A percentile compares a stretch with the other conserved stretches of the same genome.
phyloP scores from a whole-genome alignment of 2,113 vertebrate species.

The Haemorhous mexicanus region DNA sequence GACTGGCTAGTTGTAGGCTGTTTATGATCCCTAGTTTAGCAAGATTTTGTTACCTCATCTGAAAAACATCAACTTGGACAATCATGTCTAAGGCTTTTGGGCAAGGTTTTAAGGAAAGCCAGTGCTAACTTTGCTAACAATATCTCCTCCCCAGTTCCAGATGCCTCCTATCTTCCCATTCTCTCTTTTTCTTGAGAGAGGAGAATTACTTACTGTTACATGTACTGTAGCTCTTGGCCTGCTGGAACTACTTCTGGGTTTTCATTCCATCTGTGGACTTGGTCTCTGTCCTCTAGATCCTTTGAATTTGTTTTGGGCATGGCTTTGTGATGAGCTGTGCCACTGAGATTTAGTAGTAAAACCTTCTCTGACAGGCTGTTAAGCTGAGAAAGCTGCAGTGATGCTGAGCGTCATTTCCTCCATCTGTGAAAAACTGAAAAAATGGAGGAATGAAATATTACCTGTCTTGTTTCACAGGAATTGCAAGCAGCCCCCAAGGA shows the following conservation, averaged over 20 bases:
- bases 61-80: slow-evolving; percentile 8
- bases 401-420: background rate
- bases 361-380: background rate
- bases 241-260: background rate
- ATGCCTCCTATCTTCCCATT: background rate
- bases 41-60: slow-evolving; percentile 34
- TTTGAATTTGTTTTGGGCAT: background rate
- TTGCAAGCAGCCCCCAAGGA: background rate
- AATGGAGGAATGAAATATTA: background rate
- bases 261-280: background rate
- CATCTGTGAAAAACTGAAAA: background rate
- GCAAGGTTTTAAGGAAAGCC: background rate
- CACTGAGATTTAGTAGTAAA: background rate
- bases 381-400: background rate
- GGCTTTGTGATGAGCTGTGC: background rate
- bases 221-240: background rate
- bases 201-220: background rate
- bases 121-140: background rate
- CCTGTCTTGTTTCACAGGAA: background rate
- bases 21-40: slow-evolving; percentile 28
- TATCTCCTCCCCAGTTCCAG: background rate
- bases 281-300: background rate
- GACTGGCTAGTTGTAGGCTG: slow-evolving; percentile 32
- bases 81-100: background rate
- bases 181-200: background rate